These are phyloP conservation scores for Napeogenes sylphis DNA, from an alignment of 2,888 invertebrate species.

Conservation along the genomic window DNA sequence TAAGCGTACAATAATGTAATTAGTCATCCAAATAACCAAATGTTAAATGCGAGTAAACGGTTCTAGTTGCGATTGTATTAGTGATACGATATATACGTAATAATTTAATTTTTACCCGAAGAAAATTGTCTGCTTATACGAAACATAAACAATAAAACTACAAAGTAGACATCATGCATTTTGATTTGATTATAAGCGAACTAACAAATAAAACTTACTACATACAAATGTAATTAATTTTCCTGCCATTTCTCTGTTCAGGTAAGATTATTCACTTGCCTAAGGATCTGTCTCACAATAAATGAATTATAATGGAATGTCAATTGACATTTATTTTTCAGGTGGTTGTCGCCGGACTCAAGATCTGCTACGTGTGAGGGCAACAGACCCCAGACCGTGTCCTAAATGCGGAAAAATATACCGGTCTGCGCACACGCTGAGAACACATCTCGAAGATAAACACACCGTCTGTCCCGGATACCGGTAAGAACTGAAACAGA, in stretches of 20 bases:
- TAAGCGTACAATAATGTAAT: slow-evolving; percentile 64
- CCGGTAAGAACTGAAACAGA: slow-evolving; percentile 51
- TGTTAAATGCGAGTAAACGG: slow-evolving; percentile 76
- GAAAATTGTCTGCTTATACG: slow-evolving; percentile 75
- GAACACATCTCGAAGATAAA: slow-evolving; percentile 95
- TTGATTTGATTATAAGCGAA: slow-evolving; percentile 12
- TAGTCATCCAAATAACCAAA: slow-evolving; percentile 74
- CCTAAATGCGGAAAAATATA: slow-evolving; percentile 96
- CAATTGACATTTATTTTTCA: slow-evolving; percentile 30
- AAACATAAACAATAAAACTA: slow-evolving; percentile 74
- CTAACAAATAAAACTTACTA: not conserved
- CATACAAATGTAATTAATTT: not conserved
- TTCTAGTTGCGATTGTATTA: slow-evolving; percentile 77
- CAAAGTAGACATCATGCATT: slow-evolving; percentile 62
- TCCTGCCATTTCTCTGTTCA: slow-evolving; percentile 3
- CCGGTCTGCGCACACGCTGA: slow-evolving; percentile 92
- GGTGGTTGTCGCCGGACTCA: slow-evolving; percentile 86
- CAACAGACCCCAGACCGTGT: slow-evolving; percentile 94
- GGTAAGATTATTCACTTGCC: slow-evolving; percentile 18
- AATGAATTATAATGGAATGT: not conserved
- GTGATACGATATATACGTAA: slow-evolving; percentile 78
- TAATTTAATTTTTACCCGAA: slow-evolving; percentile 76
- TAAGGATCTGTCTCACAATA: too few relatives aligned
- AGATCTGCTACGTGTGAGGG: slow-evolving; percentile 91
- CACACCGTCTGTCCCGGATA: slow-evolving; percentile 96